Conservation (phyloP, 2,888 invertebrate genomes). For the Spialia ferax region DNA sequence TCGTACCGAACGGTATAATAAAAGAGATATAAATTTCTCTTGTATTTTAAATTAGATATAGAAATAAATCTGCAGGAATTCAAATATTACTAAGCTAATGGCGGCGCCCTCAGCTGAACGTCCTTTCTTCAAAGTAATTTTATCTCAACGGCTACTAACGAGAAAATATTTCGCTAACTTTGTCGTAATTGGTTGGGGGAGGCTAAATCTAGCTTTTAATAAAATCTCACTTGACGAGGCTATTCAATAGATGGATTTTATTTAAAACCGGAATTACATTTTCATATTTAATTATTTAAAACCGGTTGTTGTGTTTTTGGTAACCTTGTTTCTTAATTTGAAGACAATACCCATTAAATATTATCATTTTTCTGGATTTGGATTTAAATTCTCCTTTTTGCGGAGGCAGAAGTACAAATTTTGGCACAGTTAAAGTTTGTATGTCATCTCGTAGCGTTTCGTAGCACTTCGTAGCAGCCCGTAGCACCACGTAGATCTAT, state of each 20-base stretch:
- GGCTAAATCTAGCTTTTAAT: slow-evolving; percentile 35
- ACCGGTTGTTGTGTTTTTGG: too few species aligned
- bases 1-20: background rate
- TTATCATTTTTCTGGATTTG: too few species aligned
- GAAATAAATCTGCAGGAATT: slow-evolving; percentile 15
- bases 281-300: background rate
- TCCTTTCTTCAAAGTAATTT: slow-evolving; percentile 33
- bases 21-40: background rate
- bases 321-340: too few species aligned
- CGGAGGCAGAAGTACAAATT: too few species aligned
- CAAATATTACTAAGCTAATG: slow-evolving; percentile 30
- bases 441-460: background rate
- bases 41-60: slow-evolving; percentile 1
- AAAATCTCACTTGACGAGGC: slow-evolving; percentile 20
- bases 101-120: slow-evolving; percentile 6
- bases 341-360: too few species aligned
- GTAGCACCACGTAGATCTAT: background rate
- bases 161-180: slow-evolving; percentile 38
- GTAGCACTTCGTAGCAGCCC: background rate
- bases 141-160: slow-evolving; percentile 35
- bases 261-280: background rate
- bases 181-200: slow-evolving; percentile 29
- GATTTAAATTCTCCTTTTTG: background rate
- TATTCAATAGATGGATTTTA: slow-evolving; percentile 23
- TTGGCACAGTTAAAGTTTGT: too few species aligned